Evolutionary conservation across 2,888 invertebrate genomes (phyloP).

Genomic region (Lasioglossum malachurum): DNA sequence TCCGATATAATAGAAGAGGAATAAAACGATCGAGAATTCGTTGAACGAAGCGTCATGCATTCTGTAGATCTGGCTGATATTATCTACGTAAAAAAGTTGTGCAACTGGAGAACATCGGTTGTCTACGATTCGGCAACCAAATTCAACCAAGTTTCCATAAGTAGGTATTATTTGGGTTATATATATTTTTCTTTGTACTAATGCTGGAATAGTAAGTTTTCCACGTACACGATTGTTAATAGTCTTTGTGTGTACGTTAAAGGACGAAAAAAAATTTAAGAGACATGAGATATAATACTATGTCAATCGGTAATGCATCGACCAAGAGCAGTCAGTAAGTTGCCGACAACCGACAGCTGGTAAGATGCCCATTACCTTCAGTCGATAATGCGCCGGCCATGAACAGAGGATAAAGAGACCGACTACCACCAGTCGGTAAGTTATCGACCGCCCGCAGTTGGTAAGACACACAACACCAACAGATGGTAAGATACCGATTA

Average conservation of each 20-base stretch:
- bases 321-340: too few relatives aligned
- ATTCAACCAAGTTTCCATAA: neutral
- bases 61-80: slow-evolving; percentile 1
- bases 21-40: slow-evolving; percentile 27
- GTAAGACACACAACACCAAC: too few relatives aligned
- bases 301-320: too few relatives aligned
- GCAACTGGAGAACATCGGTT: neutral
- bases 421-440: too few relatives aligned
- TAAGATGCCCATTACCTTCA: too few relatives aligned
- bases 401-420: too few relatives aligned
- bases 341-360: too few relatives aligned
- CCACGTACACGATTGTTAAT: slow-evolving; percentile 17
- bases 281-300: neutral
- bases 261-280: neutral
- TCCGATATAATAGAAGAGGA: slow-evolving; percentile 1
- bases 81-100: neutral
- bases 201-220: too few relatives aligned
- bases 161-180: neutral
- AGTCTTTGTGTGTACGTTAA: slow-evolving; percentile 22
- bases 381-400: too few relatives aligned
- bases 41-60: neutral
- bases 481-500: too few relatives aligned
- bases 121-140: neutral
- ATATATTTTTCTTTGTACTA: too few relatives aligned
- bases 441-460: too few relatives aligned